Percentiles rank a stretch among this genome's conserved stretches.
Conservation (phyloP, 2,888 invertebrate genomes). For the Allygus modestus region DNA sequence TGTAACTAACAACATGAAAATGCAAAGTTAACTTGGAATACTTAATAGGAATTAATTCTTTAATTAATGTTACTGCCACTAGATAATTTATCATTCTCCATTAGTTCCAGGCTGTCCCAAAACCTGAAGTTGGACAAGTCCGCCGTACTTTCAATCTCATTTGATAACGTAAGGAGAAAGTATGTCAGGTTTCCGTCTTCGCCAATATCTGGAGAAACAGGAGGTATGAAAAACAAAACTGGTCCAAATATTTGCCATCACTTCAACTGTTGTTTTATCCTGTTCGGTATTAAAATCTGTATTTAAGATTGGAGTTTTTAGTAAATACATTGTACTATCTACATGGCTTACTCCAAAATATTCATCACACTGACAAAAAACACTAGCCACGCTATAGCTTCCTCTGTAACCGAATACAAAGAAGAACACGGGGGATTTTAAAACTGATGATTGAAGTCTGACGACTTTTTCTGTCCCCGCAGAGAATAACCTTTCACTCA, state of each 20-base stretch:
- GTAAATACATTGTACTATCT: slow-evolving; percentile 70
- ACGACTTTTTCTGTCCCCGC: background rate
- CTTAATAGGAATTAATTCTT: too few relatives aligned
- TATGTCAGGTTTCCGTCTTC: background rate
- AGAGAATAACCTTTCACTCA: slow-evolving; percentile 24
- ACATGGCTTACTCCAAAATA: slow-evolving; percentile 42
- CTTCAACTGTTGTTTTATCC: slow-evolving; percentile 77
- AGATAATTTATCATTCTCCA: too few relatives aligned
- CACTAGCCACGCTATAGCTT: background rate
- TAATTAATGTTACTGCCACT: too few relatives aligned
- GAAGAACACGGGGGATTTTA: slow-evolving; percentile 22
- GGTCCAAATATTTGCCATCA: slow-evolving; percentile 77
- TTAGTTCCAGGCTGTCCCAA: background rate
- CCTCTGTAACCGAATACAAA: slow-evolving; percentile 35
- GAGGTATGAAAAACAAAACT: slow-evolving; percentile 74
- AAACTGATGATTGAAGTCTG: slow-evolving; percentile 30
- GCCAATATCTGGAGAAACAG: background rate
- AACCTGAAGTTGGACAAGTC: background rate
- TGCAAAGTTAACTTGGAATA: too few relatives aligned
- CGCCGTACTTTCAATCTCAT: background rate
- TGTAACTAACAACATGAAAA: too few relatives aligned
- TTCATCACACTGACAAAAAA: background rate
- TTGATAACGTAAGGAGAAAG: background rate
- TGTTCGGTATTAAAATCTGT: slow-evolving; percentile 77
- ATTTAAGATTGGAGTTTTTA: too few relatives aligned